Evolutionary conservation across 2,113 vertebrate genomes (phyloP).

Genomic region (Acanthochromis polyacanthus): DNA sequence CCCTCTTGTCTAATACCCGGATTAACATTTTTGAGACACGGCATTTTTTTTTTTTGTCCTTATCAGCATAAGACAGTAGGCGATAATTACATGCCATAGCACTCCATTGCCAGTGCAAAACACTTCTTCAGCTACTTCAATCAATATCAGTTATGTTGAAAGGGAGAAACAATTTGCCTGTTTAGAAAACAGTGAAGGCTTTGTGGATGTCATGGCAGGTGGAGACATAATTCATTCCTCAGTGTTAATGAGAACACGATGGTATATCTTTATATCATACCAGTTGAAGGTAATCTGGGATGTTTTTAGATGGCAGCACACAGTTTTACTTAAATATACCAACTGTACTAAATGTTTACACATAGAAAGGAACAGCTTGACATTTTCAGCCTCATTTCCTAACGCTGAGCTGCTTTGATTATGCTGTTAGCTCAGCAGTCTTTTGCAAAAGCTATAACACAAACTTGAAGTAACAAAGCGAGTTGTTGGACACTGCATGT

Average conservation of each 20-base stretch:
- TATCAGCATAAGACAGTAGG: constrained; percentile 66
- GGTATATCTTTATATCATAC: constrained; percentile 10
- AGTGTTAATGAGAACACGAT: constrained; percentile 42
- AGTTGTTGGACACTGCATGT: not conserved
- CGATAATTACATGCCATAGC: constrained; percentile 67
- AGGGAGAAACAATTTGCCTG: constrained; percentile 63
- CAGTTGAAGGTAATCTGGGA: constrained; percentile 2
- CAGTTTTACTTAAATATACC: not conserved
- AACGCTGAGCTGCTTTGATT: not conserved
- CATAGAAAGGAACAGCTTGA: not conserved
- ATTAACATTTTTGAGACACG: constrained; percentile 67
- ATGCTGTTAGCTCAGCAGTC: not conserved
- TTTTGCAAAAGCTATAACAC: not conserved
- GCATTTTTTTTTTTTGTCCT: constrained; percentile 39
- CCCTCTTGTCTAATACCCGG: constrained; percentile 62
- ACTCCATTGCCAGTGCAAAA: constrained; percentile 51
- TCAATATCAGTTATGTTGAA: constrained; percentile 64
- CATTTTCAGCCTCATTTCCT: not conserved
- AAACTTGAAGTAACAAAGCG: not conserved
- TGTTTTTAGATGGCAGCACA: not conserved
- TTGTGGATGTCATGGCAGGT: constrained; percentile 41
- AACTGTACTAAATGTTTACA: not conserved
- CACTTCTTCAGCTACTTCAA: constrained; percentile 55
- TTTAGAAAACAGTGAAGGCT: constrained; percentile 46
- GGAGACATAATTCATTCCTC: constrained; percentile 39